Evolutionary conservation across 2,797 vertebrate genomes (phyloP).

Genomic region (Paguma larvata): DNA sequence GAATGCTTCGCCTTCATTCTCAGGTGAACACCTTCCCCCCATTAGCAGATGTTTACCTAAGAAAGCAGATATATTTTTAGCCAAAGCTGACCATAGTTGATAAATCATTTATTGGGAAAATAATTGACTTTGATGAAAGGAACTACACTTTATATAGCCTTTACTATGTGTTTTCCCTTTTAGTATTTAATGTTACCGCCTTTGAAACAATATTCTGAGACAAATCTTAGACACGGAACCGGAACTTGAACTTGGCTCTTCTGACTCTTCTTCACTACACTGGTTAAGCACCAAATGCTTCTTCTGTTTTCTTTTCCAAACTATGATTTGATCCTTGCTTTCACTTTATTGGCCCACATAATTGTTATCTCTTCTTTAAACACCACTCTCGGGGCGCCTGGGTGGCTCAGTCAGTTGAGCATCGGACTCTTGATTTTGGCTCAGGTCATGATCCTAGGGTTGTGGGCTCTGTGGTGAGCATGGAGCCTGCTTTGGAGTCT

Average conservation of each 20-base stretch:
- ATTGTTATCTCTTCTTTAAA: neutral
- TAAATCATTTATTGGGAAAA: neutral
- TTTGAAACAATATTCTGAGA: neutral
- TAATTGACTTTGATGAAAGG: neutral
- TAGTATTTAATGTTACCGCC: neutral
- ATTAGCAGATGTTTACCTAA: neutral
- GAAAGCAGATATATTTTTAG: neutral
- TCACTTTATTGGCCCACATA: neutral
- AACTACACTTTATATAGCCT: neutral
- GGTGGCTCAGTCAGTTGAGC: too few relatives aligned
- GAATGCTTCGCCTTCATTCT: neutral
- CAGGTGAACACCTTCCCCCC: neutral
- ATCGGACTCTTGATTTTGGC: too few relatives aligned
- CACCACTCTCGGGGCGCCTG: too few relatives aligned
- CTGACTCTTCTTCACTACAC: neutral
- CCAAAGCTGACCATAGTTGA: neutral
- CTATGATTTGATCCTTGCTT: neutral
- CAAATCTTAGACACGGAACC: neutral
- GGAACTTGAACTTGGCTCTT: neutral
- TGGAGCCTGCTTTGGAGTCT: too few relatives aligned
- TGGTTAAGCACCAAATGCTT: neutral
- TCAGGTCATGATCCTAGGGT: too few relatives aligned
- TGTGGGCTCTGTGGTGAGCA: too few relatives aligned
- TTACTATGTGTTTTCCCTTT: neutral
- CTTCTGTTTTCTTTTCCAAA: neutral